These are phyloP conservation scores for Platynereis dumerilii DNA, from an alignment of 2,888 invertebrate genomes.

Conservation along the genomic window DNA sequence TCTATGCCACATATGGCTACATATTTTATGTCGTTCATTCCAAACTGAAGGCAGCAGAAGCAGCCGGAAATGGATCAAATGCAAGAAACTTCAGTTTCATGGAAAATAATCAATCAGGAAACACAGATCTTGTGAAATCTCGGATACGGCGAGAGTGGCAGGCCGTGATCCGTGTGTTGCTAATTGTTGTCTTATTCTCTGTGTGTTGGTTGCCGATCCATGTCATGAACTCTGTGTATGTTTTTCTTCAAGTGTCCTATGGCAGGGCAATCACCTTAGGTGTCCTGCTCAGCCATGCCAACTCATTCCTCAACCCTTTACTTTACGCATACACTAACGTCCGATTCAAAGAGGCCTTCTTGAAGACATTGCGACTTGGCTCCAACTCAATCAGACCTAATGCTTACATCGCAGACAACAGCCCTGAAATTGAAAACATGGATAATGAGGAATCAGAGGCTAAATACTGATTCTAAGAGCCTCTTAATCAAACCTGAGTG, in stretches of 20 bases:
- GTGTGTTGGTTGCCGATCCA: constrained; percentile 60
- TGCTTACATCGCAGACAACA: too few relatives aligned
- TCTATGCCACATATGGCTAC: constrained; percentile 54
- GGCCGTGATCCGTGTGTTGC: constrained; percentile 55
- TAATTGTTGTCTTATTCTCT: constrained; percentile 54
- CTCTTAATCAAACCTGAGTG: too few relatives aligned
- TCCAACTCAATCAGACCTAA: background rate
- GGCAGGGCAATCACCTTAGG: constrained; percentile 26
- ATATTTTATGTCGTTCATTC: constrained; percentile 52
- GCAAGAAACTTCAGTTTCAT: background rate
- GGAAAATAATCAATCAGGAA: background rate
- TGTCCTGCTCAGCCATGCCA: constrained; percentile 58
- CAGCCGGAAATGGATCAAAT: background rate
- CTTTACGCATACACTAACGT: constrained; percentile 57
- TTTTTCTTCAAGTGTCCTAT: constrained; percentile 25
- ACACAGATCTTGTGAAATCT: background rate
- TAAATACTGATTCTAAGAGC: too few relatives aligned
- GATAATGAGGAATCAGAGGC: too few relatives aligned
- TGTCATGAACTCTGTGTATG: constrained; percentile 48
- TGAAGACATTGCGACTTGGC: constrained; percentile 3
- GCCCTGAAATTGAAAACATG: too few relatives aligned
- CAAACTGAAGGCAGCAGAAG: constrained; percentile 34
- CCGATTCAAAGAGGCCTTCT: constrained; percentile 50
- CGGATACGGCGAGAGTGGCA: constrained; percentile 26
- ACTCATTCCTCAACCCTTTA: constrained; percentile 58